phyloP scores from a whole-genome alignment of 2,797 vertebrate genomes.

The Gambusia yucatana region DNA sequence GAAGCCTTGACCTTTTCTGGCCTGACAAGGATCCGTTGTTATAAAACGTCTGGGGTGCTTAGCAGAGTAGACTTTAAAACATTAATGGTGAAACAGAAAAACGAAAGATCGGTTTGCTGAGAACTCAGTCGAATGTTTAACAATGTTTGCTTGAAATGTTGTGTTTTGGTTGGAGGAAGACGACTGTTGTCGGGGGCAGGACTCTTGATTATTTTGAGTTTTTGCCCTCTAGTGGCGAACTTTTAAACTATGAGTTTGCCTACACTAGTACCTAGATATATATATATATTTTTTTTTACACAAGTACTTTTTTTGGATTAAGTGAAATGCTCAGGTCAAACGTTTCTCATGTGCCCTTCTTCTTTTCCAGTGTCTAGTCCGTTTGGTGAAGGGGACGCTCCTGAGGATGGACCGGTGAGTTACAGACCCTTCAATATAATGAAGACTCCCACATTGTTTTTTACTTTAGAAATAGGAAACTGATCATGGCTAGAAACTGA shows the following conservation, averaged over 20 bases:
- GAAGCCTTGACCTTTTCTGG: conserved; percentile 46
- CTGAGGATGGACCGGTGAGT: conserved; percentile 92
- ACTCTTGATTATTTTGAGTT: background rate
- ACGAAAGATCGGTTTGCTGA: background rate
- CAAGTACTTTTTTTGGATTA: background rate
- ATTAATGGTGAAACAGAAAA: conserved; percentile 4
- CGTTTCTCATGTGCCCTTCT: background rate
- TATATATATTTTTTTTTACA: background rate
- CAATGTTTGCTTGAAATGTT: background rate
- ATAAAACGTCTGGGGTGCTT: conserved; percentile 21
- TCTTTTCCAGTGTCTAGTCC: conserved; percentile 84
- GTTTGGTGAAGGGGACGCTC: conserved; percentile 86
- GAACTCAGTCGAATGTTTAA: background rate
- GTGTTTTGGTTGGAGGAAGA: background rate
- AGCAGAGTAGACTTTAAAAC: conserved; percentile 1
- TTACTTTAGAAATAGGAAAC: background rate
- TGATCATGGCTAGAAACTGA: background rate
- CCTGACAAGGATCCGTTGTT: conserved; percentile 22
- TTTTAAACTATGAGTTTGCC: background rate
- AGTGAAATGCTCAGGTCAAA: background rate
- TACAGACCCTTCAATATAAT: background rate
- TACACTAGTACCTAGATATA: background rate
- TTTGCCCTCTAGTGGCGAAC: conserved; percentile 1
- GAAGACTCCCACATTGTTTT: background rate
- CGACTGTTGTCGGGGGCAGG: background rate